Base-by-base conservation (phyloP, 2,797 vertebrate genomes). In the Sebastes steindachneri region DNA sequence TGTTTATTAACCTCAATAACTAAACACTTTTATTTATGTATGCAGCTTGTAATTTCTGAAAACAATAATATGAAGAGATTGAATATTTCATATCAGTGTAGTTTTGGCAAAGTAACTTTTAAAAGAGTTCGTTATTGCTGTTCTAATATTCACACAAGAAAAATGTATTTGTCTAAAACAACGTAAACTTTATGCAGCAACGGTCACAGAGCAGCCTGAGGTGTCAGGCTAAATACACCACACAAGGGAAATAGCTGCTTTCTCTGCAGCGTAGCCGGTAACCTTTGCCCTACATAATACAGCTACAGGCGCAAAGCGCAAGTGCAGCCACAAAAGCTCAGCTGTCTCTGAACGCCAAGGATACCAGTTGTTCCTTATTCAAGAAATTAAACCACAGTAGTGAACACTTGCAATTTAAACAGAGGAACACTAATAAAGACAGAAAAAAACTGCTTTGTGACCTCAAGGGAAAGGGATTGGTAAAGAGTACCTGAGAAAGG, bases 221-320 rank as follows among this genome's bases (percentile, higher is more conserved):
- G 76, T 85, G 75, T 59, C 73, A 59, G 14, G 67, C 75, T 83
- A 71, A 87, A 91, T 75, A 48, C 12, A 66, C 73, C 80, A 73
- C 86, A 91, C 80, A 89, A 81, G 85, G 77, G 83, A 91, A 91
- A 78, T 71, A 89, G 86, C 88, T 83, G 72, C 79, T 73, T 70
- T 89, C 75, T 12, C 41, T 73, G 73, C 78, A 76, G 87, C 57
- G 31, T 33, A 86, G 83, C 62, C 82, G 10, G 83, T 94, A 91
- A 94, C 95, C 95, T 96, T 96, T 96, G 90, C 65, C 95, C 95
- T 94, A 96, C 83, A 93, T 96, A 92, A 67, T 77, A 80, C 70
- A 51, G 78, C 83, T 62, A 72, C 75, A 65, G 71, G 77, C 83
- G 7, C 29, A 33, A 83, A 75, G 76, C 68, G 33, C 10, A 45